Evolutionary conservation across 2,797 vertebrate genomes (phyloP).

Genomic region (Manis pentadactyla): DNA sequence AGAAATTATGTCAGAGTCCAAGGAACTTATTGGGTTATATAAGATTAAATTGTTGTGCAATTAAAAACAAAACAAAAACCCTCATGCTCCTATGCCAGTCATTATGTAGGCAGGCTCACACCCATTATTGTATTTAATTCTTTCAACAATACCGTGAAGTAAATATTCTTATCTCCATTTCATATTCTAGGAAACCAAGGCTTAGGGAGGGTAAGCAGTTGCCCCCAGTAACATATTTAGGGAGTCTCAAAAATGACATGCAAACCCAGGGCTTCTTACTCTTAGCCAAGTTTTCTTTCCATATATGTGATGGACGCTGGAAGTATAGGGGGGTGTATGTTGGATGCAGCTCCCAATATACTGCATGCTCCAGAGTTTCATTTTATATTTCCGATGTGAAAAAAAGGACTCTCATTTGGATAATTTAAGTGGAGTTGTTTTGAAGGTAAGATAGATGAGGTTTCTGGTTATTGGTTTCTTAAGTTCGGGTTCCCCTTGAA

Average conservation of each 20-base stretch:
- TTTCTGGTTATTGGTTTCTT: constrained; percentile 12
- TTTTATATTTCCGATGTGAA: not conserved
- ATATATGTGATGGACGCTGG: not conserved
- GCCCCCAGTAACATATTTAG: not conserved
- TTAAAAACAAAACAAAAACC: constrained; percentile 57
- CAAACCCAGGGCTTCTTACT: not conserved
- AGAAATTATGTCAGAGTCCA: constrained; percentile 57
- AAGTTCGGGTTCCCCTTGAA: not conserved
- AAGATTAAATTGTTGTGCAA: constrained; percentile 59
- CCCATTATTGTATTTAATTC: constrained; percentile 69
- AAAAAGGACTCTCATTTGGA: not conserved
- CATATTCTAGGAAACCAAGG: constrained; percentile 53
- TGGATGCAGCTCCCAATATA: not conserved
- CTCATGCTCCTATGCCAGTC: not conserved
- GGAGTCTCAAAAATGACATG: constrained; percentile 20
- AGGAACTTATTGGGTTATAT: constrained; percentile 24
- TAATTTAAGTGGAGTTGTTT: constrained; percentile 12
- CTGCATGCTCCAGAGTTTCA: not conserved
- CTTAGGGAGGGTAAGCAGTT: constrained; percentile 37
- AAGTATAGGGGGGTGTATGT: not conserved
- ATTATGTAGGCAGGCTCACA: constrained; percentile 60
- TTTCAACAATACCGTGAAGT: constrained; percentile 52
- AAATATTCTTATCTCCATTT: constrained; percentile 68
- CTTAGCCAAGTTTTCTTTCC: not conserved
- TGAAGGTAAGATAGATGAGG: not conserved